A percentile compares a stretch with the other conserved stretches of the same genome.
Conservation (phyloP, 2,797 vertebrate species). For the Gorsachius magnificus region DNA sequence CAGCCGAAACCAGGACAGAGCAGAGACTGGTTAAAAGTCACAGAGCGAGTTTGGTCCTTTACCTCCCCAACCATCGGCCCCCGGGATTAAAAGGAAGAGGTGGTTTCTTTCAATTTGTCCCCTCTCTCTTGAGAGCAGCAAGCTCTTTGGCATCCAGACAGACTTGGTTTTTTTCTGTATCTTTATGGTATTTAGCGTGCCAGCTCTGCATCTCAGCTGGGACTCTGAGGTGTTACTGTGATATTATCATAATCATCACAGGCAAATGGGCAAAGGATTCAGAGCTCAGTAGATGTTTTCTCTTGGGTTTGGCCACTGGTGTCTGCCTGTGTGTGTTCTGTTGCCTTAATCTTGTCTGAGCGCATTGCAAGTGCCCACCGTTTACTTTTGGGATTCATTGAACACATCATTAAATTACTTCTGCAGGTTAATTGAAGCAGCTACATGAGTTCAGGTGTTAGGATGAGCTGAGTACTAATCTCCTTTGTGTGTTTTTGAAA, state of each 20-base stretch:
- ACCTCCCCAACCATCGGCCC: neutral
- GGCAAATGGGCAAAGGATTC: neutral
- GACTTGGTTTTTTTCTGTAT: neutral
- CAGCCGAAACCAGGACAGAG: too few relatives aligned
- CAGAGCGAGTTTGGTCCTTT: neutral
- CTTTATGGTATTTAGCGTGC: neutral
- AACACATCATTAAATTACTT: constrained; percentile 26
- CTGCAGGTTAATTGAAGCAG: constrained; percentile 38
- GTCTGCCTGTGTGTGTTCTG: neutral
- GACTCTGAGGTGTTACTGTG: neutral
- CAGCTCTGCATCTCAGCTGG: neutral
- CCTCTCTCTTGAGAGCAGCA: neutral
- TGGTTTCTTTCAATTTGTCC: neutral
- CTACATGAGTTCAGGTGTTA: neutral
- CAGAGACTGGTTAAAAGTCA: neutral
- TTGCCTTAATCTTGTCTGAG: neutral
- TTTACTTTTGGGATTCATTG: constrained; percentile 4
- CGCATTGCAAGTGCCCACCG: neutral
- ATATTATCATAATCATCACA: neutral
- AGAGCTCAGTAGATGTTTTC: neutral
- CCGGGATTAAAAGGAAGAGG: neutral
- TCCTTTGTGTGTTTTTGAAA: neutral
- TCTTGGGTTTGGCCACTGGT: neutral
- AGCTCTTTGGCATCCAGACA: neutral
- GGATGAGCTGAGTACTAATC: constrained; percentile 26